Base-by-base conservation (phyloP, 2,888 invertebrate genomes). In the Horisme vitalbata region DNA sequence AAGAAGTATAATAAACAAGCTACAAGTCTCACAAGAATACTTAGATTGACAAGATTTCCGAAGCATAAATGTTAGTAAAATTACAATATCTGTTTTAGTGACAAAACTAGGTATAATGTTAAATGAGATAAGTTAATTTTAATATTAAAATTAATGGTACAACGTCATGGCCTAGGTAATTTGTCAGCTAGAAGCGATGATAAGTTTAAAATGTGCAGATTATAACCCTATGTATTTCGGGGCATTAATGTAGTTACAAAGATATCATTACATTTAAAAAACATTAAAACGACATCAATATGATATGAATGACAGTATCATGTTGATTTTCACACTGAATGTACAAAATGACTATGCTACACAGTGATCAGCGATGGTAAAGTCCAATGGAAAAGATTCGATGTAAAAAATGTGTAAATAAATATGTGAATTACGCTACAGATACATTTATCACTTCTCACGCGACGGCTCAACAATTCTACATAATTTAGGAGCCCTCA, bases 111-210 rank as follows among this genome's bases (percentile, higher is more conserved):
- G 45, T 46, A 47, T 35, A 32, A 21, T 38, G 24, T 14, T 11
- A 34, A 24, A 35, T 37, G 32, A 41, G 45, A 39, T 48, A 31
- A 27, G 10, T 20, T 41, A 15, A 20, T 20, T 27, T 26, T 11
- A 43, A 11, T 8, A 8, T 23, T 23, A 2, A 26, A 15, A 18
- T 32, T 15, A 28, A 30, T 53, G 43, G 46, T 59, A 46, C 41
- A 49, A 63, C 60, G 60, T 63, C 64, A 65, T 65, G 67, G 63
- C 69, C 58, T 60, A n/a, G n/a, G n/a, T n/a, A 52, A 50, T 50
- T 54, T 45, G 54, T 63, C 47, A 55, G 60, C 52, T 43, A 63
- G 15, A 39, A 66, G 70, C 61, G 59, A 58, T 57, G 57, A 56
- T 45, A 57, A 55, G 55, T 50, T n/a, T 51, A 44, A 39, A 44